phyloP scores from a whole-genome alignment of 2,113 vertebrate genomes.

The Nothobranchius kuhntae region DNA sequence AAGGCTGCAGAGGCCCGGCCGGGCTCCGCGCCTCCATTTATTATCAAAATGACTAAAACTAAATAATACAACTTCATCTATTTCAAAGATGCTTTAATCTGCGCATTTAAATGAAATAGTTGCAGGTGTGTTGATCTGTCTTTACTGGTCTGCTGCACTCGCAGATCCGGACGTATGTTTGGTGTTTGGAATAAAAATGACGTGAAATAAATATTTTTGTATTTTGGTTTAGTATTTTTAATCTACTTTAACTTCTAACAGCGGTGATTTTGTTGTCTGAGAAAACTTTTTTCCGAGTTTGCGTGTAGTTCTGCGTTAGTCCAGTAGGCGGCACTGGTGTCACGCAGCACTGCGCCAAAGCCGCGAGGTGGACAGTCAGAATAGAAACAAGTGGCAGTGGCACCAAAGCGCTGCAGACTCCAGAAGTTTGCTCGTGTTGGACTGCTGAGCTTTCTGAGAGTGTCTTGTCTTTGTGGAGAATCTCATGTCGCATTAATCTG shows the following conservation, averaged over 20 bases:
- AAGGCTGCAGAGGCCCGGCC: conserved; percentile 68
- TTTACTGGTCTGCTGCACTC: conserved; percentile 44
- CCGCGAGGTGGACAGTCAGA: background rate
- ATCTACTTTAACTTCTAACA: background rate
- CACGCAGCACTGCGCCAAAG: conserved; percentile 53
- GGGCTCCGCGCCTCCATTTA: conserved; percentile 56
- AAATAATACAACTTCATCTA: conserved; percentile 66
- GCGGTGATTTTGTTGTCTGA: background rate
- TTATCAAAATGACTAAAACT: conserved; percentile 72
- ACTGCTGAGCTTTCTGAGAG: background rate
- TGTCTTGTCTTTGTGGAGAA: background rate
- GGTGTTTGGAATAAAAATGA: background rate
- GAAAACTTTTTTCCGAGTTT: background rate
- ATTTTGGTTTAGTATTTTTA: background rate
- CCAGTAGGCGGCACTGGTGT: conserved; percentile 78
- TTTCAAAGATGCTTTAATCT: conserved; percentile 71
- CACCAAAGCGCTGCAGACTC: conserved; percentile 4
- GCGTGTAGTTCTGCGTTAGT: background rate
- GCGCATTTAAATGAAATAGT: conserved; percentile 57
- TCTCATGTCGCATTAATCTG: conserved; percentile 9
- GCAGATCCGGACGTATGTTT: conserved; percentile 2
- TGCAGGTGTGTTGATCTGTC: conserved; percentile 63
- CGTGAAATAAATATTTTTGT: background rate
- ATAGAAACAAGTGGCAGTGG: conserved; percentile 51
- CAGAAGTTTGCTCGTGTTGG: conserved; percentile 6